These are phyloP conservation scores for Macrophya alboannulata DNA, from an alignment of 2,888 invertebrate genomes.

Conservation along the genomic window DNA sequence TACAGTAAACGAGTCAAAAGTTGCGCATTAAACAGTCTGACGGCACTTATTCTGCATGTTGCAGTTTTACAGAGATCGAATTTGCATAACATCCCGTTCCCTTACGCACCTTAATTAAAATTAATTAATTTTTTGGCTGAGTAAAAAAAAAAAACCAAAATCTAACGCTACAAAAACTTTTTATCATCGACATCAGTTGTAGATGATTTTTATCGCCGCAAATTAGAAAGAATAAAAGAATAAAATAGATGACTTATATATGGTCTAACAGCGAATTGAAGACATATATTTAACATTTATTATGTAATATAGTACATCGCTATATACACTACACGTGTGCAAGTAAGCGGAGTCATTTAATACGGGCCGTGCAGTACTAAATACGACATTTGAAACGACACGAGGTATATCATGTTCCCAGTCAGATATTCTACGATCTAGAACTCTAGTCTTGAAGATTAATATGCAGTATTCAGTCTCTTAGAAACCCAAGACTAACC, in stretches of 20 bases:
- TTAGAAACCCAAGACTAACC: neutral
- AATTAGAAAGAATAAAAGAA: neutral
- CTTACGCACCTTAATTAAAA: neutral
- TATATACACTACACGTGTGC: conserved; percentile 7
- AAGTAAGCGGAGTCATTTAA: conserved; percentile 56
- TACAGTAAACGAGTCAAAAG: conserved; percentile 41
- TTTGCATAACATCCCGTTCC: neutral
- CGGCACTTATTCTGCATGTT: neutral
- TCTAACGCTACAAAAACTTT: neutral
- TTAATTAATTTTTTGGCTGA: neutral
- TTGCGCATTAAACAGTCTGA: neutral
- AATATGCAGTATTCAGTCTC: neutral
- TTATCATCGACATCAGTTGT: neutral
- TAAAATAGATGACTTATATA: neutral
- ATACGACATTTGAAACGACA: conserved; percentile 57
- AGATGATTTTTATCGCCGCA: neutral
- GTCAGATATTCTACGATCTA: conserved; percentile 50
- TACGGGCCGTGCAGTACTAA: conserved; percentile 55
- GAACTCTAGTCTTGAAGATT: neutral
- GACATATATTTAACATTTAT: conserved; percentile 18
- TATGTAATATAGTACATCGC: conserved; percentile 1
- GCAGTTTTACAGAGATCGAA: neutral
- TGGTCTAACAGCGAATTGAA: neutral
- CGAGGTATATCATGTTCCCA: conserved; percentile 15
- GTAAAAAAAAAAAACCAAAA: neutral